Percentiles rank a stretch among this genome's conserved stretches.
Evolutionary conservation across 2,888 invertebrate species (phyloP).

Genomic region (Stenotaenia linearis): DNA sequence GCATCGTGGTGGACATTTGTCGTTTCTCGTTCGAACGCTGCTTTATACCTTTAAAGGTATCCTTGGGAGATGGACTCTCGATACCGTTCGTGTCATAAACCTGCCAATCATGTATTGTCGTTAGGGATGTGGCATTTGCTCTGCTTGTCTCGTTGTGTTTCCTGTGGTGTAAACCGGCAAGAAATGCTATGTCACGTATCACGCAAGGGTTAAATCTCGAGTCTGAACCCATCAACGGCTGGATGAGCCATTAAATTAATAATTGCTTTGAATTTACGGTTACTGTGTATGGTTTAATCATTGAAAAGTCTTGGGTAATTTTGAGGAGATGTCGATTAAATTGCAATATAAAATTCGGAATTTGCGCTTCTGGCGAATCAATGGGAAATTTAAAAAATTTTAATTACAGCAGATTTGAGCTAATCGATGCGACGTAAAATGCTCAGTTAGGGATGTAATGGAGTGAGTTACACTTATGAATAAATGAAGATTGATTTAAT

Average conservation of each 20-base stretch:
- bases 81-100: not conserved
- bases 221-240: not conserved
- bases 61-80: not conserved
- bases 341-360: no score
- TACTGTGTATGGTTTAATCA: no score
- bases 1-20: constrained; percentile 3
- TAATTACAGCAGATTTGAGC: not conserved
- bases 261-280: no score
- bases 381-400: not conserved
- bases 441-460: not conserved
- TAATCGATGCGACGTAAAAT: not conserved
- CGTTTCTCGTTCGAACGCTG: not conserved
- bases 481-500: not conserved
- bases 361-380: not conserved
- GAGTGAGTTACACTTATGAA: not conserved
- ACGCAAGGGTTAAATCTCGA: not conserved
- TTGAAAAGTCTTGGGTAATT: no score
- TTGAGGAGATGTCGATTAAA: no score
- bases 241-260: not conserved
- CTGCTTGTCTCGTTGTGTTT: not conserved
- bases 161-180: not conserved
- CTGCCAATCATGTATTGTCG: not conserved
- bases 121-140: not conserved
- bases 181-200: not conserved
- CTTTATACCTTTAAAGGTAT: not conserved